Evolutionary conservation across 2,797 vertebrate genomes (phyloP), one percentile per base, ranked within the genome.

Genomic region (Phrynocephalus forsythii): DNA sequence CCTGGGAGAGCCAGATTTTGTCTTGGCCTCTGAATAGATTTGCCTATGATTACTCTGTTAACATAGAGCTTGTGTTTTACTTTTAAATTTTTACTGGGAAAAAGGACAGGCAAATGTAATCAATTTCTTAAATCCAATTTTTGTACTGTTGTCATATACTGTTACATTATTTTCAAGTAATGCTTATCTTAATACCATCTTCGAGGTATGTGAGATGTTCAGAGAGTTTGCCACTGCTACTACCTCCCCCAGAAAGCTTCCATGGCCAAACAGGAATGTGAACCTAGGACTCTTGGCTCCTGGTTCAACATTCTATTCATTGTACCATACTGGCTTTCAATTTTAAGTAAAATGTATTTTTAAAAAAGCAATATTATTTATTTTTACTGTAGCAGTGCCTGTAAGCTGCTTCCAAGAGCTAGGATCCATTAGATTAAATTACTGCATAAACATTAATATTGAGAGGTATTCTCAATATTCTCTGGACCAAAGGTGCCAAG

Each of bases 301-400:
- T 63, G 20, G 60, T 63, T 18, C 60, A 63, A 63, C 60, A 63
- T 63, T 63, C 60, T 63, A 63, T 63, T 18, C 60, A 63, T 63
- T 63, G 4, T 20, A 63, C 60, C 60, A 63, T 18, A 63, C 15
- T 63, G 60, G 60, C 1, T 63, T 63, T 63, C 60, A 63, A 20
- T 63, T 63, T 63, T 18, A 63, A 20, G 15, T 50, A 60, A 71
- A 84, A 84, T 33, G 66, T 28, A 83, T 60, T 60, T 11, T 56
- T 10, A 56, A 60, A 73, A 73, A 84, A n/a, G 86, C 88, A 87
- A 63, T 81, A 93, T 86, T 86, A 90, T 85, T 77, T 72, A 87
- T 92, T 72, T 86, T 56, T 86, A 28, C 69, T 67, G 78, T 69
- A 77, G 73, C 52, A 89, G 79, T 90, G 85, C 44, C 87, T 87